phyloP scores from a whole-genome alignment of 2,888 invertebrate genomes.

The Acanthosepion lycidas region DNA sequence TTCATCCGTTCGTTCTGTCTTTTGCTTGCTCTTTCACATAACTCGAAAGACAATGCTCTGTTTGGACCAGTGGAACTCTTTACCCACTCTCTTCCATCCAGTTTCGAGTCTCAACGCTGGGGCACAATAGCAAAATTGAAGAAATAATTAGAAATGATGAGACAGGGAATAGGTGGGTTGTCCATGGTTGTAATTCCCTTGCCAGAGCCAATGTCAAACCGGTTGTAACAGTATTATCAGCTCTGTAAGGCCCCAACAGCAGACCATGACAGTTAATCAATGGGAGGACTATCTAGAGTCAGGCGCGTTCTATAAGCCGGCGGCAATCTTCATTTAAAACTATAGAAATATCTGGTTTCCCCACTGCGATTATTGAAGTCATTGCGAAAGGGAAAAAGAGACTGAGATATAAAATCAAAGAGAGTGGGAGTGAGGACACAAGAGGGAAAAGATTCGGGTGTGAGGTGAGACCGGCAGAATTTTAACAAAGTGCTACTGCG shows the following conservation, averaged over 20 bases:
- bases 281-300: constrained; percentile 39
- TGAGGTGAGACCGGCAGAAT: constrained; percentile 41
- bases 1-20: not conserved
- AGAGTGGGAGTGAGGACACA: not conserved
- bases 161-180: constrained; percentile 22
- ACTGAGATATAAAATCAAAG: not conserved
- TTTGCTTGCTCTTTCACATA: not conserved
- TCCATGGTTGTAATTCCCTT: constrained; percentile 36
- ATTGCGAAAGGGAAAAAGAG: constrained; percentile 33
- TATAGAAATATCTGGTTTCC: constrained; percentile 47
- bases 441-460: not conserved
- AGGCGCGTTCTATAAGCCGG: constrained; percentile 34
- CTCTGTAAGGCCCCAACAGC: constrained; percentile 42
- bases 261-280: constrained; percentile 47
- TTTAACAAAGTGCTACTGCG: constrained; percentile 47
- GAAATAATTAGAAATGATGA: constrained; percentile 44
- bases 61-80: not conserved
- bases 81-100: not conserved
- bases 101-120: not conserved
- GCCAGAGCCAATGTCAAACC: constrained; percentile 43
- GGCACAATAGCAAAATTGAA: constrained; percentile 44
- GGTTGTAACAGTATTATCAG: constrained; percentile 47
- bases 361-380: constrained; percentile 47
- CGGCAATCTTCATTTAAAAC: constrained; percentile 47
- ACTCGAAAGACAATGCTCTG: not conserved